Base-by-base conservation (phyloP, 2,888 invertebrate species). In the Iphiclides podalirius region DNA sequence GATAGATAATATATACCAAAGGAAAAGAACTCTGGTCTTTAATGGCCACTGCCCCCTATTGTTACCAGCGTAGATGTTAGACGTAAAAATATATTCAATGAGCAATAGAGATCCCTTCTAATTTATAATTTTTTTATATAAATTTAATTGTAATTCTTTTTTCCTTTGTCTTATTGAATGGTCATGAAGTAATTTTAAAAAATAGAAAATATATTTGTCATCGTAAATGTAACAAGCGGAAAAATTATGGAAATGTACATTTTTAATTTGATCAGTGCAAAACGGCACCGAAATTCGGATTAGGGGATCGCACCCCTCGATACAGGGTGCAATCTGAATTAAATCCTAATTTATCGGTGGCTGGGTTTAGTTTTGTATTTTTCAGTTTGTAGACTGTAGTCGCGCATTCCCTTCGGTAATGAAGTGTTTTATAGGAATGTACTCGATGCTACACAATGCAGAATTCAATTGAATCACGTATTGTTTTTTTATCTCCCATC, bases 241-340 rank as follows among this genome's bases (percentile, higher is more conserved):
- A 55, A 55, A 54, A 48, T 33, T 59, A 70, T 64, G 63, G 61
- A 62, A 70, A 67, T 63, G 63, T 59, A 63, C 58, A 61, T 67
- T 75, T 79, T 76, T 74, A 80, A 78, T 77, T 72, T 69, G 61
- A 70, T 73, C 66, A 65, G 61, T 55, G 63, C 62, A 61, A 61
- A 67, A 66, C 67, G 67, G 58, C 49, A 60, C 13, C 62, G 66
- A 67, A 60, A 64, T 58, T 63, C 61, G 65, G 64, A 71, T 67
- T 70, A 68, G 74, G 79, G 76, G 75, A 63, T 59, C 53, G 59
- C 70, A 72, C 75, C 79, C 79, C 71, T 74, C 61, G 20, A 4
- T 6, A n/a, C 2, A 7, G 8, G 6, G 1, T 15, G 33, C 53
- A 58, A 45, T 20, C 26, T 33, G 1, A 57, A 58, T 59, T 54